Evolutionary conservation across 2,797 vertebrate genomes (phyloP).

Genomic region (Meriones psammophilus): DNA sequence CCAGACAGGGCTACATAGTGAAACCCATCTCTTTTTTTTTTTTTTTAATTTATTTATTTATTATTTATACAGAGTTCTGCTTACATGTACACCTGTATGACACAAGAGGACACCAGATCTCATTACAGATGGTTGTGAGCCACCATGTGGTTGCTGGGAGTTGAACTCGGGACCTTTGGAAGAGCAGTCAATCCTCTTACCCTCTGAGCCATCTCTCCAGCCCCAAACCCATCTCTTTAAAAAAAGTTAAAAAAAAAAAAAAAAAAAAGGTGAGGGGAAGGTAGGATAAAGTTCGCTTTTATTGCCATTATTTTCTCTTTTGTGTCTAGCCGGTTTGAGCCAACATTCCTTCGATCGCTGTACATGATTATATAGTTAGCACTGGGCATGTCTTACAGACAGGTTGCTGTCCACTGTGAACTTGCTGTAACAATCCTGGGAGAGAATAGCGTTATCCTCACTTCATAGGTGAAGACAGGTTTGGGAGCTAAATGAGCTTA

Average conservation of each 20-base stretch:
- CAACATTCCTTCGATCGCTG: not conserved
- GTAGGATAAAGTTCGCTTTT: not conserved
- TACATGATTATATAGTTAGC: not conserved
- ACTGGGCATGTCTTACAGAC: not conserved
- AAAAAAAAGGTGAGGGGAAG: too few relatives aligned
- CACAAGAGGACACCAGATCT: too few relatives aligned
- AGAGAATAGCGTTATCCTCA: not conserved
- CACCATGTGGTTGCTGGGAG: too few relatives aligned
- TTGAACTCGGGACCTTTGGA: too few relatives aligned
- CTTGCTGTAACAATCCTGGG: not conserved
- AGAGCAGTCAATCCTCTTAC: too few relatives aligned
- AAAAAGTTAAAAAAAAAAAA: not conserved
- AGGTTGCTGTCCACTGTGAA: not conserved
- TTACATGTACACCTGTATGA: too few relatives aligned
- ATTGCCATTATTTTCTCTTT: not conserved
- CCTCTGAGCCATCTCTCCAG: too few relatives aligned
- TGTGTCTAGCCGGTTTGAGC: constrained; percentile 13
- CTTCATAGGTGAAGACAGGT: constrained; percentile 68
- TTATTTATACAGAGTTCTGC: too few relatives aligned
- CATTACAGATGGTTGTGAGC: too few relatives aligned
- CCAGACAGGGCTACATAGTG: not conserved
- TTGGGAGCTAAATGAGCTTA: constrained; percentile 27
- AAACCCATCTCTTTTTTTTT: not conserved
- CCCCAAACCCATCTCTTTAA: not conserved
- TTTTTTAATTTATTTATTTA: too few relatives aligned